Conservation (phyloP, 2,797 vertebrate genomes). For the Leucoraja ocellata region DNA sequence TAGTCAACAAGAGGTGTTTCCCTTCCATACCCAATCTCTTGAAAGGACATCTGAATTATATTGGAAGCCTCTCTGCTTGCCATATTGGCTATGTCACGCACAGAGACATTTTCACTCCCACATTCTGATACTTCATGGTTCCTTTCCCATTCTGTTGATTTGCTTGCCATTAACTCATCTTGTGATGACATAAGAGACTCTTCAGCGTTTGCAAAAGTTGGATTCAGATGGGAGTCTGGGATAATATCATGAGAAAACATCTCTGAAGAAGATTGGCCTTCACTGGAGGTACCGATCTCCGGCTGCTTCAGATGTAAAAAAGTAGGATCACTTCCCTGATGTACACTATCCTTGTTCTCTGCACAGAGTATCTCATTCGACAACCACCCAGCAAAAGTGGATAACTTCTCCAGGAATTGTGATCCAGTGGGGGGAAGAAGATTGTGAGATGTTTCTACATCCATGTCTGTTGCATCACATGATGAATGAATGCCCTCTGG, state of each 20-base stretch:
- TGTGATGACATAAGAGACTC: not conserved
- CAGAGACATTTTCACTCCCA: not conserved
- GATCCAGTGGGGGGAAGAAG: not conserved
- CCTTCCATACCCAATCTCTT: not conserved
- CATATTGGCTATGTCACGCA: not conserved
- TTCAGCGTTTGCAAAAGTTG: not conserved
- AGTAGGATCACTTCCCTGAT: too few species aligned
- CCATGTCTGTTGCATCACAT: not conserved
- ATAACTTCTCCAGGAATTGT: conserved; percentile 33
- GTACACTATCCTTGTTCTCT: not conserved
- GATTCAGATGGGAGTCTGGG: too few species aligned
- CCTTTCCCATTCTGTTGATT: not conserved
- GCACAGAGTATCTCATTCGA: conserved; percentile 50
- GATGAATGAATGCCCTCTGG: not conserved
- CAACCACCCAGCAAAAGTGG: conserved; percentile 52
- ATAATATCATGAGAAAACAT: not conserved
- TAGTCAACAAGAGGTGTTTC: not conserved
- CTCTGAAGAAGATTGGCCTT: not conserved
- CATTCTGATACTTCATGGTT: not conserved
- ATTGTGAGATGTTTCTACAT: not conserved
- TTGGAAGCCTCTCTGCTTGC: not conserved
- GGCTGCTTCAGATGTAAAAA: not conserved
- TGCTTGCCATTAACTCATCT: not conserved
- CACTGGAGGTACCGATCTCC: not conserved
- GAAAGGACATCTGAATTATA: not conserved